Base-by-base conservation (phyloP, 2,797 vertebrate genomes). In the Tangara arthus region DNA sequence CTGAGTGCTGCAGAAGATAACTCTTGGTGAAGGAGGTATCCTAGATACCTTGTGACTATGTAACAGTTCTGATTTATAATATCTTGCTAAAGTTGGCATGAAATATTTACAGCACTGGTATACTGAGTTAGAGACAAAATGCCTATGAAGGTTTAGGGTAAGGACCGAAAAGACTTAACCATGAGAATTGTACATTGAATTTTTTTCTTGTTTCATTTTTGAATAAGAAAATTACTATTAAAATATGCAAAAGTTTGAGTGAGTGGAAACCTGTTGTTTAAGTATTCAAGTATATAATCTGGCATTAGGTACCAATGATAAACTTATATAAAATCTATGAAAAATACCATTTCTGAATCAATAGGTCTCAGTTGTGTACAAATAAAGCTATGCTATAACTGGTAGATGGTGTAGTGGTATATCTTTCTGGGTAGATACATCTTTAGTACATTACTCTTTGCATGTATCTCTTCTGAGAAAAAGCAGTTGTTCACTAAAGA, bases 391-490 rank as follows among this genome's bases (percentile, higher is more conserved):
- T 70, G 66, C 65, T 81, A 11, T 83, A 81, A 49, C 61, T 79
- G 56, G 47, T 56, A 75, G 47, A 30, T 69, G 49, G 75, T 94
- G 82, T 82, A 78, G 73, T 68, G 79, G 30, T 76, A 57, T 56
- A 68, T 90, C 81, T 47, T 80, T 57, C 65, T 41, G 35, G 27
- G 50, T 68, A 73, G 82, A 28, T 61, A 61, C 82, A 89, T 82
- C 88, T 96, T 93, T 83, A 95, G 85, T 89, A 85, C 88, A 85
- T 96, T 96, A 92, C 95, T 96, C 91, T 95, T 34, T 82, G 85
- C 47, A 55, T 75, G 22, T 94, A 72, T 93, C 81, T 96, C 60
- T 83, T 95, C 76, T 87, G 80, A 96, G 93, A 73, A 82, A 73
- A 91, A 95, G 39, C 81, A 63, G 87, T 89, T 89, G 92, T 90